Evolutionary conservation across 2,888 invertebrate species (phyloP).

Genomic region (Drymonia ruficornis): DNA sequence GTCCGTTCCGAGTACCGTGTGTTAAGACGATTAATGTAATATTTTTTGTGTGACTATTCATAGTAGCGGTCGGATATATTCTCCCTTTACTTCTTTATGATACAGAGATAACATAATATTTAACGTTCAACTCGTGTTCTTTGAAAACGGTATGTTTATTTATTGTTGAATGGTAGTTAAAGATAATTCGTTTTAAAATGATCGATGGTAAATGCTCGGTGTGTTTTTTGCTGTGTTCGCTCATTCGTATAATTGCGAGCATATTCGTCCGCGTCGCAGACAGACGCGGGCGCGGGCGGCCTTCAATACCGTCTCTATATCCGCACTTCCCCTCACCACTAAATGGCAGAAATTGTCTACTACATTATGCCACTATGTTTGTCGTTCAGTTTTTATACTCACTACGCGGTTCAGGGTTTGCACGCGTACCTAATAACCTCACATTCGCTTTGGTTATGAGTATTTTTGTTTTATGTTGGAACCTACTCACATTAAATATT

Average conservation of each 20-base stretch:
- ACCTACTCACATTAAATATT: background rate
- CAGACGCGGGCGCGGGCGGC: slow-evolving; percentile 35
- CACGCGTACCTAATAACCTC: slow-evolving; percentile 9
- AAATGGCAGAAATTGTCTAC: slow-evolving; percentile 29
- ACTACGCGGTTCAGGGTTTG: slow-evolving; percentile 13
- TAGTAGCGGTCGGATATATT: slow-evolving; percentile 38
- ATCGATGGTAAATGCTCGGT: slow-evolving; percentile 54
- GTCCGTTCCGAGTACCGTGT: slow-evolving; percentile 53
- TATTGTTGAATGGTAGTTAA: slow-evolving; percentile 47
- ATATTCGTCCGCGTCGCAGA: slow-evolving; percentile 27
- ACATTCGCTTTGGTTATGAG: slow-evolving; percentile 24
- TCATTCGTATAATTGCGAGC: slow-evolving; percentile 35
- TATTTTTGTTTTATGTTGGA: slow-evolving; percentile 7
- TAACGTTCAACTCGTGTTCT: slow-evolving; percentile 26
- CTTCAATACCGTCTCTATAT: slow-evolving; percentile 47
- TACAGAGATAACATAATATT: slow-evolving; percentile 32
- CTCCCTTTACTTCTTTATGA: slow-evolving; percentile 30
- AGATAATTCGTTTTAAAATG: slow-evolving; percentile 61
- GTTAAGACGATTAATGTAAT: slow-evolving; percentile 66
- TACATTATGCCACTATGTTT: slow-evolving; percentile 9
- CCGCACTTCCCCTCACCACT: slow-evolving; percentile 46
- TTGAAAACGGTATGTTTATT: slow-evolving; percentile 37
- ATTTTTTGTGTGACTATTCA: slow-evolving; percentile 48
- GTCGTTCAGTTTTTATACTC: slow-evolving; percentile 12
- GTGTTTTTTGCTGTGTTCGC: slow-evolving; percentile 52